Evolutionary conservation across 2,888 invertebrate genomes (phyloP).

Genomic region (Apotomis capreana): DNA sequence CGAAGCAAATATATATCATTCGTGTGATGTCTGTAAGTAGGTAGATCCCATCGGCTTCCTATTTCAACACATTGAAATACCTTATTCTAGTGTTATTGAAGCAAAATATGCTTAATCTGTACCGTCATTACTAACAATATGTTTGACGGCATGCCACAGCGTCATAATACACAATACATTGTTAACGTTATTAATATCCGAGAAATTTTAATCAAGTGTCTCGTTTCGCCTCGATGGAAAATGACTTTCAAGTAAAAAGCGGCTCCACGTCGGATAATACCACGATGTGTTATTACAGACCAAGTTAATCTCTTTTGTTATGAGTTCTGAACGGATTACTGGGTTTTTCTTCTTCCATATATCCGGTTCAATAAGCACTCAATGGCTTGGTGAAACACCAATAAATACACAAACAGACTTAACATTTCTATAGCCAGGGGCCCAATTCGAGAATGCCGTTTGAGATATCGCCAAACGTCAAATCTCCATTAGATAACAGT

Average conservation of each 20-base stretch:
- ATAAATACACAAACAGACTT: slow-evolving; percentile 49
- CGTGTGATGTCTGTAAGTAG: no score
- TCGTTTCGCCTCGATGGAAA: slow-evolving; percentile 50
- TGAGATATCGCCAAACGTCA: no score
- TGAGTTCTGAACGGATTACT: slow-evolving; percentile 66
- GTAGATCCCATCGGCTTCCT: no score
- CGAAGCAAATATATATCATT: no score
- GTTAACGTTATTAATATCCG: slow-evolving; percentile 42
- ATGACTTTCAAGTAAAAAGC: slow-evolving; percentile 59
- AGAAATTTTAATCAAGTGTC: slow-evolving; percentile 57
- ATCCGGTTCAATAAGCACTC: slow-evolving; percentile 46
- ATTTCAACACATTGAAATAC: no score
- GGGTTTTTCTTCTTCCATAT: slow-evolving; percentile 58
- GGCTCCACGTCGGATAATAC: slow-evolving; percentile 56
- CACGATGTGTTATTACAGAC: slow-evolving; percentile 68
- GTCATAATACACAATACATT: background rate
- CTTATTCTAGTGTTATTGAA: no score
- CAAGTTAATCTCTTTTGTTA: slow-evolving; percentile 72
- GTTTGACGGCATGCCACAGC: no score
- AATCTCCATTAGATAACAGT: no score
- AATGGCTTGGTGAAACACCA: slow-evolving; percentile 52
- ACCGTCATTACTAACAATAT: no score
- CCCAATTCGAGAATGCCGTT: no score
- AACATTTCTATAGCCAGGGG: slow-evolving; percentile 45
- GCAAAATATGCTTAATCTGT: no score